Percentiles rank a stretch among this genome's conserved stretches.
Conservation (phyloP, 2,888 invertebrate species). For the Epiperipatus broadwayi region DNA sequence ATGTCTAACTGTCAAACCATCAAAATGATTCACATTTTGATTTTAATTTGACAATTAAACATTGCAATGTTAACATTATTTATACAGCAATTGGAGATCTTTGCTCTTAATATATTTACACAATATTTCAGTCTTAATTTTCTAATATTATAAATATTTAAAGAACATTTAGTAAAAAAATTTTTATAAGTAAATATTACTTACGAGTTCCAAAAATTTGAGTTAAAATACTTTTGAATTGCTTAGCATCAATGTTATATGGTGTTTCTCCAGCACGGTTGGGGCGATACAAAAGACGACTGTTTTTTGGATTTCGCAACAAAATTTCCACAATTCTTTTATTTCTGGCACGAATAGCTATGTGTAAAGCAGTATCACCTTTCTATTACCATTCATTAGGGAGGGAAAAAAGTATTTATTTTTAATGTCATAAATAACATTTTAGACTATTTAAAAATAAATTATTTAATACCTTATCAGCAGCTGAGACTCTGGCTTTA, state of each 20-base stretch:
- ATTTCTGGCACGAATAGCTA: constrained; percentile 82
- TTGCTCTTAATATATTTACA: too few species aligned
- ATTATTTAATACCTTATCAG: constrained; percentile 29
- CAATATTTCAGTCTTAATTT: too few species aligned
- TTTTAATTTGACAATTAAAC: too few species aligned
- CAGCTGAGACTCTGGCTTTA: constrained; percentile 73
- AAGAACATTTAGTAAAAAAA: neutral
- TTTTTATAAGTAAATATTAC: constrained; percentile 20
- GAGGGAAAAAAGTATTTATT: neutral
- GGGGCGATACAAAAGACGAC: constrained; percentile 76
- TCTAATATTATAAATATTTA: too few species aligned
- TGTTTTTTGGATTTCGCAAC: constrained; percentile 82
- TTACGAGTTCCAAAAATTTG: constrained; percentile 81
- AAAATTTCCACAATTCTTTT: constrained; percentile 78
- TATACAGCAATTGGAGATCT: neutral
- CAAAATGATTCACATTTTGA: too few species aligned
- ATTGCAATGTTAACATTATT: too few species aligned
- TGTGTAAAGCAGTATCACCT: constrained; percentile 86
- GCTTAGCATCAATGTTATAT: constrained; percentile 85
- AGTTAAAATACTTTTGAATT: constrained; percentile 80
- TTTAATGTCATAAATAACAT: too few species aligned
- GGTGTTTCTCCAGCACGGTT: constrained; percentile 90
- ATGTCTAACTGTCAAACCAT: too few species aligned
- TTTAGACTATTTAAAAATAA: constrained; percentile 37
- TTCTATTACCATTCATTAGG: constrained; percentile 32